Evolutionary conservation across 2,888 invertebrate species (phyloP), one percentile per base, ranked within the genome.

Genomic region (Eucera pruinosa): DNA sequence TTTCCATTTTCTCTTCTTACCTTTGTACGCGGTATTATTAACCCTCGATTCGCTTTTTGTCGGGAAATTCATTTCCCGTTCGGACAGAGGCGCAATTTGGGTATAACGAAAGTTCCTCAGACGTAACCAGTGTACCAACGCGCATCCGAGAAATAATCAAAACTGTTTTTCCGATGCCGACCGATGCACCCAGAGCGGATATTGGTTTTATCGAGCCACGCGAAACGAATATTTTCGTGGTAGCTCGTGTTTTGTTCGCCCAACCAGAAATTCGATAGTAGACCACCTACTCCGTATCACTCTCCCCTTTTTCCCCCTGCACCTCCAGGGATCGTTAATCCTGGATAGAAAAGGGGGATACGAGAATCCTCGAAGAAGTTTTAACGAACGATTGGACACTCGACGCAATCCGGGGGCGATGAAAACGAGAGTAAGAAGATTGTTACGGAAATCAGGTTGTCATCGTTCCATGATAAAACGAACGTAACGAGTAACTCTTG

Each of bases 321-420:
- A 20, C 15, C 41, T 58, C 6, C n/a, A 23, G 11, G 30, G 18
- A 65, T 60, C 58, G 54, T 58, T 65, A 73, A 65, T 54, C 45
- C 27, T 23, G 7, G 11, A 11, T 2, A 6, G 27, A 11, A 25
- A 23, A 20, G 20, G 33, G 20, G 25, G 30, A 27, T 47, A 18
- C 45, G 61, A 84, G 79, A 54, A 71, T 84, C 43, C 80, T 84
- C 69, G 73, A 80, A 54, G 60, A 85, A 86, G 74, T 85, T 85
- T 86, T 84, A 85, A 86, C 78, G 78, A 85, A 83, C 78, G 76
- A 74, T 81, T 75, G 72, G 64, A 60, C 75, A 48, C 76, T 77
- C 58, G 76, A 57, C 66, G 45, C 62, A 23, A 52, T 25, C 5
- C 52, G 9, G 18, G 9, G 47, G 27, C n/a, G 52, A n/a, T 7